A percentile compares a stretch with the other conserved stretches of the same genome.
These are phyloP conservation scores for Ivindomyrus marchei DNA, from an alignment of 2,113 vertebrate species.

Conservation along the genomic window DNA sequence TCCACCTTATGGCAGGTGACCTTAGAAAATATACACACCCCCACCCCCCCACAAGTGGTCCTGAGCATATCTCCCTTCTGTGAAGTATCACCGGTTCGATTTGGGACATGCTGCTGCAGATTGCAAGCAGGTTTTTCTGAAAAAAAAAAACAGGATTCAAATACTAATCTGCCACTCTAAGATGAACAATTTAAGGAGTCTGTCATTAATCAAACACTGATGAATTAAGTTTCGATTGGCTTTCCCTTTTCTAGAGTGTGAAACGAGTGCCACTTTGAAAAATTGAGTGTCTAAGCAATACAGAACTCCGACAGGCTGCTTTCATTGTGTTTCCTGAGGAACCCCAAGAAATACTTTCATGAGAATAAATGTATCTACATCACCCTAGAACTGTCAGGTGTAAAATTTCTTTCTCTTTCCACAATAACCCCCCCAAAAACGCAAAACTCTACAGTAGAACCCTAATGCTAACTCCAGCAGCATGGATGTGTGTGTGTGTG, in stretches of 20 bases:
- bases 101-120: background rate
- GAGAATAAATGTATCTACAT: background rate
- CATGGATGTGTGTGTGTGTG: background rate
- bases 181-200: slow-evolving; percentile 47
- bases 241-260: slow-evolving; percentile 50
- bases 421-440: background rate
- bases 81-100: background rate
- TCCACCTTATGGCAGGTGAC: background rate
- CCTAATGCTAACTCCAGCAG: background rate
- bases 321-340: background rate
- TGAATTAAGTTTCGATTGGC: slow-evolving; percentile 70
- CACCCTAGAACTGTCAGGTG: background rate
- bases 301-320: slow-evolving; percentile 33
- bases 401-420: background rate
- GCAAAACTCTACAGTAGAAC: background rate
- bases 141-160: slow-evolving; percentile 40
- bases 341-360: background rate
- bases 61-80: background rate
- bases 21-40: background rate
- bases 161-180: slow-evolving; percentile 49
- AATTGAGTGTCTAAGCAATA: slow-evolving; percentile 42
- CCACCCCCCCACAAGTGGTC: background rate
- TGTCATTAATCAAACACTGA: slow-evolving; percentile 66
- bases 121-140: slow-evolving; percentile 48
- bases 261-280: slow-evolving; percentile 48